Percentiles rank a stretch among this genome's conserved stretches.
These are phyloP conservation scores for Anagyrus pseudococci DNA, from an alignment of 2,888 invertebrate species.

Conservation along the genomic window DNA sequence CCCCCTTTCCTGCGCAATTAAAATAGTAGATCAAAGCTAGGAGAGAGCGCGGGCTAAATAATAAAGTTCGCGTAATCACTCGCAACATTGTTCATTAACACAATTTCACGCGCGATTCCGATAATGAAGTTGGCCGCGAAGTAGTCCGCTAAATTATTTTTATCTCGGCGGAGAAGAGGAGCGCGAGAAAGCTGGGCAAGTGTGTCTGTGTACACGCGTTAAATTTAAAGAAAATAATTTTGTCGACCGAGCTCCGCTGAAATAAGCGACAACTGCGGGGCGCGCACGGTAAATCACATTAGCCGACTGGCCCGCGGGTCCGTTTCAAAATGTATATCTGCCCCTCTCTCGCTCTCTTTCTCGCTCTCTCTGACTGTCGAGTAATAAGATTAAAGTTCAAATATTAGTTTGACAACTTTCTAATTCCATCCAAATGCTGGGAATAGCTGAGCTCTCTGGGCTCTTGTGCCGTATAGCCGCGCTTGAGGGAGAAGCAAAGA, in stretches of 20 bases:
- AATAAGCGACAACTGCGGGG: not conserved
- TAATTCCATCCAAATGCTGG: not conserved
- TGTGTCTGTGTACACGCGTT: not conserved
- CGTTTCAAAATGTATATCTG: constrained; percentile 3
- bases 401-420: constrained; percentile 6
- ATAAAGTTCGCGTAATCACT: not conserved
- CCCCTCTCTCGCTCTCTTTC: too few species aligned
- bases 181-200: too few species aligned
- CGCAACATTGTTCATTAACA: not conserved
- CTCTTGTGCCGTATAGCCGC: too few species aligned
- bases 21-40: not conserved
- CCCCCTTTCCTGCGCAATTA: not conserved
- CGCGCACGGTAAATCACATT: constrained; percentile 3
- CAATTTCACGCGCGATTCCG: not conserved
- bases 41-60: not conserved
- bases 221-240: not conserved
- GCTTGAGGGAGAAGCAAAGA: too few species aligned
- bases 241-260: not conserved
- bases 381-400: constrained; percentile 8
- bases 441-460: not conserved
- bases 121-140: not conserved
- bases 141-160: not conserved
- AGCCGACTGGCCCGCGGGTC: constrained; percentile 5
- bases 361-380: too few species aligned
- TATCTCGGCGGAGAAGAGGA: not conserved